These are phyloP conservation scores for Drosophila bocqueti DNA, from an alignment of 1,140 invertebrate genomes.

Conservation along the genomic window DNA sequence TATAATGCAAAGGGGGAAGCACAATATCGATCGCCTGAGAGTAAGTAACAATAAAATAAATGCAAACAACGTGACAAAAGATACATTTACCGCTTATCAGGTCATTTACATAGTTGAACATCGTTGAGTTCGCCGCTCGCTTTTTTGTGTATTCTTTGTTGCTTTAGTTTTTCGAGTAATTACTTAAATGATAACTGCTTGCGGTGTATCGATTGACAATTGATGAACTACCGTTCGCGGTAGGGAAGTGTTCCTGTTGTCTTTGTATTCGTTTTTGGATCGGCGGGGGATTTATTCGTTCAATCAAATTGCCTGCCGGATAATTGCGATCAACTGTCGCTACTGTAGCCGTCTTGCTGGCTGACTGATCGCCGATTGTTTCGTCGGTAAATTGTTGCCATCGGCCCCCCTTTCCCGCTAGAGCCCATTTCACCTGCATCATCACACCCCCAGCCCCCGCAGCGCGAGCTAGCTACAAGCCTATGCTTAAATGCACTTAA, in stretches of 20 bases:
- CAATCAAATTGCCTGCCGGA: conserved; percentile 63
- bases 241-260: background rate
- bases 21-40: conserved; percentile 29
- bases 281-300: conserved; percentile 14
- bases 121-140: conserved; percentile 9
- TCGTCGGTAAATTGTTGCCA: conserved; percentile 26
- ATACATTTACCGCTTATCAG: conserved; percentile 51
- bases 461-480: background rate
- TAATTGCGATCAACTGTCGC: conserved; percentile 68
- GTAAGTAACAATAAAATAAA: conserved; percentile 46
- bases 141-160: conserved; percentile 8
- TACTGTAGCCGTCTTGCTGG: background rate
- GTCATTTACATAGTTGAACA: conserved; percentile 47
- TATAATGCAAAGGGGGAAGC: conserved; percentile 35
- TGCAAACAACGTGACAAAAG: conserved; percentile 38
- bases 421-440: background rate
- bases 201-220: conserved; percentile 66
- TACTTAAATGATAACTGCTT: conserved; percentile 63
- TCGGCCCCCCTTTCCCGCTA: background rate
- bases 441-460: background rate
- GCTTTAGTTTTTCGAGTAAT: conserved; percentile 44
- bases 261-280: background rate
- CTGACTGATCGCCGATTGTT: conserved; percentile 38
- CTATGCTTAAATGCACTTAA: background rate
- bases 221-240: conserved; percentile 40